phyloP scores from a whole-genome alignment of 2,113 vertebrate genomes.

The Equus quagga region DNA sequence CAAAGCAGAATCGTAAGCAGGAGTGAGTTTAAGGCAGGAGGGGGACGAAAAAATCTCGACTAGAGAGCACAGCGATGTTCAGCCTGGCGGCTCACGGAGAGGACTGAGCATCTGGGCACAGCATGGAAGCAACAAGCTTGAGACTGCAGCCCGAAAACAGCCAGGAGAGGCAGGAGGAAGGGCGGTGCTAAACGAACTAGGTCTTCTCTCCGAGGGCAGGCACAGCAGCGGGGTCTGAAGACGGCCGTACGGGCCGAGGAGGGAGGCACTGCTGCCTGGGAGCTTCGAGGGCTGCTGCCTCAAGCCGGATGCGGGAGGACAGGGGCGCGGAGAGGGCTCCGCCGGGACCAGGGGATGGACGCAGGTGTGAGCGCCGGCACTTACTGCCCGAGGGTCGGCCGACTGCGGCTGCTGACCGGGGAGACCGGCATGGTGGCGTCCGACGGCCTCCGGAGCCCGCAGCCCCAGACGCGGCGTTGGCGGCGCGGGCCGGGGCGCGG shows the following conservation, averaged over 20 bases:
- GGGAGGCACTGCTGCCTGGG: not conserved
- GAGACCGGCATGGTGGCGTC: conserved; percentile 23
- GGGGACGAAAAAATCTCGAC: not conserved
- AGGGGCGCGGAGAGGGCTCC: not conserved
- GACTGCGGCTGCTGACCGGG: conserved; percentile 35
- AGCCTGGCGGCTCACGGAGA: not conserved
- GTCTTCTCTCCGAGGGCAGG: not conserved
- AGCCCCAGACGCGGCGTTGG: not conserved
- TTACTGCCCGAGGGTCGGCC: conserved; percentile 54
- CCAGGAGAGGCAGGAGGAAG: not conserved
- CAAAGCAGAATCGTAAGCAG: not conserved
- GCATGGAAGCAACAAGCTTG: not conserved
- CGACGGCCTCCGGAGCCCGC: not conserved
- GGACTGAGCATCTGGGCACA: not conserved
- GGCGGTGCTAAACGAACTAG: not conserved
- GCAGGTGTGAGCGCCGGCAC: not conserved
- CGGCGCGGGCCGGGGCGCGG: not conserved
- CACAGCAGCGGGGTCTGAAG: not conserved
- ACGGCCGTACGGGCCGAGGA: too few species aligned
- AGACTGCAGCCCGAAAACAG: too few species aligned
- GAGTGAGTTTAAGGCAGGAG: not conserved
- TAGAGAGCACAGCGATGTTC: not conserved
- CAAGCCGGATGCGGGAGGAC: not conserved
- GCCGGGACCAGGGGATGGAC: too few species aligned
- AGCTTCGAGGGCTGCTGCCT: not conserved